A percentile compares a stretch with the other conserved stretches of the same genome.
These are phyloP conservation scores for Amphiprion clarkii DNA, from an alignment of 2,797 vertebrate genomes.

Conservation along the genomic window DNA sequence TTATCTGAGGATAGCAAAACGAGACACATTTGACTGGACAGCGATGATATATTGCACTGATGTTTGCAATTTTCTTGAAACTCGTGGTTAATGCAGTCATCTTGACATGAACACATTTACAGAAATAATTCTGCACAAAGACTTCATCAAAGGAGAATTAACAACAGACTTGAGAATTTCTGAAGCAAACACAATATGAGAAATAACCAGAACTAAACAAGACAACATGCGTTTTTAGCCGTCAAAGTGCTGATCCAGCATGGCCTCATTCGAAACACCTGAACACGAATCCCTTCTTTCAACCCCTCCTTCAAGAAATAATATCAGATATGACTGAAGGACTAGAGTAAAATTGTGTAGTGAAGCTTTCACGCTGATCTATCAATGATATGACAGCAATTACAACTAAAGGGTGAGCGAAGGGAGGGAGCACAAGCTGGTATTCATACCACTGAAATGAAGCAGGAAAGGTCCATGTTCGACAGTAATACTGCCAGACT, in stretches of 20 bases:
- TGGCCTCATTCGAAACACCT: neutral
- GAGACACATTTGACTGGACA: conserved; percentile 5
- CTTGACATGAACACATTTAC: neutral
- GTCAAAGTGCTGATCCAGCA: neutral
- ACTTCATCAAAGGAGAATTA: conserved; percentile 21
- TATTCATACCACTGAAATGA: conserved; percentile 47
- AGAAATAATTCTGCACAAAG: conserved; percentile 29
- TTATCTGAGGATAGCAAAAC: neutral
- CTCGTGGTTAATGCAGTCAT: conserved; percentile 14
- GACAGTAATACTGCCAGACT: conserved; percentile 68
- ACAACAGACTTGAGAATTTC: neutral
- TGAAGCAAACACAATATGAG: conserved; percentile 2
- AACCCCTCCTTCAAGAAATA: conserved; percentile 22
- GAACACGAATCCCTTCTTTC: conserved; percentile 35
- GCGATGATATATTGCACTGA: conserved; percentile 16
- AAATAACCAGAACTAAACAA: conserved; percentile 31
- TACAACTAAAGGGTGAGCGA: neutral
- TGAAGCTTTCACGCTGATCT: conserved; percentile 11
- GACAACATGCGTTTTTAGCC: conserved; percentile 1
- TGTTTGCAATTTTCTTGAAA: conserved; percentile 12
- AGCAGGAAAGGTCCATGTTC: conserved; percentile 13
- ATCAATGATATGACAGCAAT: conserved; percentile 25
- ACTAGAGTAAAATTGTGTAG: conserved; percentile 22
- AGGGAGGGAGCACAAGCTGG: conserved; percentile 25
- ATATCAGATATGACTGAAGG: conserved; percentile 36